phyloP scores from a whole-genome alignment of 2,113 vertebrate species.

The Muntiacus reevesi region DNA sequence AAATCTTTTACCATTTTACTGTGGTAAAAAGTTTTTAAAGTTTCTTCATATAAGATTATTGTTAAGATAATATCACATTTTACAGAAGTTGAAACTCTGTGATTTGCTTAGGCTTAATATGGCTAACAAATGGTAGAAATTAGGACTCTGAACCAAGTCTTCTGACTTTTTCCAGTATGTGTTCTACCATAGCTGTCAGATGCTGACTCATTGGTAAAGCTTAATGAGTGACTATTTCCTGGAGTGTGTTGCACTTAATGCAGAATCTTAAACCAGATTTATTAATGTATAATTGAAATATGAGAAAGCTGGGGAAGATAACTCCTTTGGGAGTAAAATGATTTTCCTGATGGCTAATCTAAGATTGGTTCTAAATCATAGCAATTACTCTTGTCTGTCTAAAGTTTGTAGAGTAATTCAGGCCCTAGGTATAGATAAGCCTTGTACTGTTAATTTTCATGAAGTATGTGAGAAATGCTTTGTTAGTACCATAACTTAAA shows the following conservation, averaged over 20 bases:
- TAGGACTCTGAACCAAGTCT: background rate
- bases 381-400: constrained; percentile 21
- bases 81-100: background rate
- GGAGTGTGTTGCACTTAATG: background rate
- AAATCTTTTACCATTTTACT: background rate
- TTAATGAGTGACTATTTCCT: constrained; percentile 28
- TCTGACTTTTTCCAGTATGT: background rate
- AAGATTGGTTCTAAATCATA: constrained; percentile 23
- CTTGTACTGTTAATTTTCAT: constrained; percentile 7
- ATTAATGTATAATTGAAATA: constrained; percentile 21
- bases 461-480: background rate
- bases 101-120: background rate
- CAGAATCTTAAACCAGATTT: constrained; percentile 10
- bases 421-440: background rate
- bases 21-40: constrained; percentile 22
- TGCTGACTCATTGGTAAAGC: background rate
- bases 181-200: background rate
- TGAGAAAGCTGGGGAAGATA: background rate
- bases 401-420: background rate
- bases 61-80: background rate
- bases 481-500: background rate
- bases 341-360: constrained; percentile 17
- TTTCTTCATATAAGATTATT: constrained; percentile 14
- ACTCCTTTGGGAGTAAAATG: background rate
- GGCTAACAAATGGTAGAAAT: constrained; percentile 21